Evolutionary conservation across 2,797 vertebrate species (phyloP), one percentile per base, ranked within the genome.

Genomic region (Hozukius guyotensis): DNA sequence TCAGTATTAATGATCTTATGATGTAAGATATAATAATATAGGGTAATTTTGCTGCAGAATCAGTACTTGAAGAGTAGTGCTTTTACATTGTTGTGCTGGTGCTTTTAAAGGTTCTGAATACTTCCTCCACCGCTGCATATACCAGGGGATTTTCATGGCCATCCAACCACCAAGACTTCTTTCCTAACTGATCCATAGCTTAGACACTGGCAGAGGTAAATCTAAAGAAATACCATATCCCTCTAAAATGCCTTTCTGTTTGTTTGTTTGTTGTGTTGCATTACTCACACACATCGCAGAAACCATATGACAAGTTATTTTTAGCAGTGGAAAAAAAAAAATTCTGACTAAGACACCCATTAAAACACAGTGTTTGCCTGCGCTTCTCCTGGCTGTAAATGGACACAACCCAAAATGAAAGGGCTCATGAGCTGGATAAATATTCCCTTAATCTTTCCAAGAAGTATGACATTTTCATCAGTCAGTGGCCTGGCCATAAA

Each of bases 291-390:
- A 29, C 64, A 52, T 16, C 46, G 8, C 36, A 77, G 22, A 9
- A 60, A 18, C 34, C 60, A 72, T 32, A 53, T 64, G 32, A 31
- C 52, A 64, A 61, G 65, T 66, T 78, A 69, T 80, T 70, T 60
- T 71, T 59, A 79, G 36, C 27, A 8, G 38, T 73, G 55, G 25
- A 55, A 34, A 61, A 61, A 36, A 16, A 75, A 14, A 7, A 18
- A 32, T 63, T n/a, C 14, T 57, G 67, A 56, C 4, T 49, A 22
- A 27, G 20, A 66, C 31, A 42, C 5, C 32, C 34, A n/a, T 38
- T 13, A 52, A 75, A 38, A 72, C 2, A 63, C 29, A 12, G 4
- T 29, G 18, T 13, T 14, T 4, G 13, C 5, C 25, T 14, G 53
- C 29, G 9, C 64, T 70, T 57, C 11, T 25, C 20, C 38, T 76